These are phyloP conservation scores for Halichoerus grypus DNA, from an alignment of 2,113 vertebrate genomes.

Conservation along the genomic window DNA sequence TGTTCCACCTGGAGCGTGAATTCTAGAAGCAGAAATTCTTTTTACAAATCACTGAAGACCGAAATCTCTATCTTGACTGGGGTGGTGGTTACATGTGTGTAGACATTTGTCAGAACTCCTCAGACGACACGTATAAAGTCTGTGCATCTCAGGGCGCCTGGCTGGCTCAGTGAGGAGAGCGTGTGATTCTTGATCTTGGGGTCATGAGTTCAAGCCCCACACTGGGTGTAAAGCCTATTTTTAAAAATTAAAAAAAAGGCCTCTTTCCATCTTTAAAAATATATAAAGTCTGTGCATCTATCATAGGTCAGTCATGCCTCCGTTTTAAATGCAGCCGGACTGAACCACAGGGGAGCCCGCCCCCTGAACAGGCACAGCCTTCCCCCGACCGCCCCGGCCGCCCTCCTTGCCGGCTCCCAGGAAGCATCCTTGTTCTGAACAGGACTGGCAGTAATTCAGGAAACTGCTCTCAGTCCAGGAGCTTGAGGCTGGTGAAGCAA, in stretches of 20 bases:
- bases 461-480: background rate
- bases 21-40: background rate
- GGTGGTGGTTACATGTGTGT: no score
- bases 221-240: background rate
- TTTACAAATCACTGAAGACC: background rate
- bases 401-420: background rate
- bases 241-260: background rate
- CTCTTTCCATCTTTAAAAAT: background rate
- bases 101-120: background rate
- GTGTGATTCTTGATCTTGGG: background rate
- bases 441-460: no score
- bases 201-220: background rate
- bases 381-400: fast-evolving
- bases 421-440: background rate
- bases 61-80: background rate
- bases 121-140: background rate
- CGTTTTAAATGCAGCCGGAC: background rate
- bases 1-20: fast-evolving
- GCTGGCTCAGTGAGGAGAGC: background rate
- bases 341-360: background rate
- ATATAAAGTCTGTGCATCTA: background rate
- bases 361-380: fast-evolving
- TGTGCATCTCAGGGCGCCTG: background rate
- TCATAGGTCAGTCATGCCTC: background rate
- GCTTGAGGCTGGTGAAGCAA: background rate